Percentiles rank a stretch among this genome's conserved stretches.
These are phyloP conservation scores for Heliornis fulica DNA, from an alignment of 2,113 vertebrate genomes.

Conservation along the genomic window DNA sequence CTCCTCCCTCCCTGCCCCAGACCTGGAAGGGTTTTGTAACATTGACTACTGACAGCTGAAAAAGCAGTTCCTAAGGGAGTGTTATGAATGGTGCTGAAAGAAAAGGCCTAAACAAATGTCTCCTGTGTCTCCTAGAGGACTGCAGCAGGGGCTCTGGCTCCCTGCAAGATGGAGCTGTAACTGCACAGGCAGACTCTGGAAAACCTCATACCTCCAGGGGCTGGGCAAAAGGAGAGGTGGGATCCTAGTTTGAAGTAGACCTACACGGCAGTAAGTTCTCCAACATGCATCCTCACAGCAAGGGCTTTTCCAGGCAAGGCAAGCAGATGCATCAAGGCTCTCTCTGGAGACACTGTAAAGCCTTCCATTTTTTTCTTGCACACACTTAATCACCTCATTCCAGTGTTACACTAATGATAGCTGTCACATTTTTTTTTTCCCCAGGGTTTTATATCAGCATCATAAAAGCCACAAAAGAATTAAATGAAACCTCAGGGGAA, in stretches of 20 bases:
- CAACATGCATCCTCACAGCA: not conserved
- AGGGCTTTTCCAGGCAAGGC: not conserved
- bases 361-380: not conserved
- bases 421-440: not conserved
- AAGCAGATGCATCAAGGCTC: not conserved
- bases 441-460: not conserved
- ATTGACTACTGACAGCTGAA: not conserved
- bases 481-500: not conserved
- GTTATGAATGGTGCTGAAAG: not conserved
- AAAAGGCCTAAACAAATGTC: not conserved
- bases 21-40: not conserved
- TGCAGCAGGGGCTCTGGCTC: not conserved
- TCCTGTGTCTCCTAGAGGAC: accelerated
- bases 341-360: not conserved
- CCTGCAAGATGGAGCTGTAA: not conserved
- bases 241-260: not conserved
- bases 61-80: not conserved
- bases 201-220: not conserved
- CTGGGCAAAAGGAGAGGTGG: not conserved
- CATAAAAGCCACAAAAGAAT: not conserved
- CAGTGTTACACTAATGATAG: not conserved
- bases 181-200: not conserved
- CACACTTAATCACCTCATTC: not conserved
- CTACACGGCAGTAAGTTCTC: too few species aligned
- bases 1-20: not conserved